Evolutionary conservation across 2,888 invertebrate species (phyloP), one percentile per base, ranked within the genome.

Genomic region (Nipponacmea schrenckii): DNA sequence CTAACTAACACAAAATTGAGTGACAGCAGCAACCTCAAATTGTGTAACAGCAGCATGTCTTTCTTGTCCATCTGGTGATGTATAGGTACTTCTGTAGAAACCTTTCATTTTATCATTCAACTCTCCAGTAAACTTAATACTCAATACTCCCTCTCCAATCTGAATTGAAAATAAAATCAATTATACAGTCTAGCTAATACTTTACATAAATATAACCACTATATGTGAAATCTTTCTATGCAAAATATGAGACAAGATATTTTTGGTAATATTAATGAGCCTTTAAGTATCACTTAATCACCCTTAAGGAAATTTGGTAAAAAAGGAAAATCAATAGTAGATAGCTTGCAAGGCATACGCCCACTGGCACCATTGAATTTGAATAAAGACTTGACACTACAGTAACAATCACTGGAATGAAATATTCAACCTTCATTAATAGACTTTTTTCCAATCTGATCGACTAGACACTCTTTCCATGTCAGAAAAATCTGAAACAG

Each of bases 91-190:
- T 68, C 96, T 93, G 90, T 97, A 97, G 79, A 97, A 93, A n/a
- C 97, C 97, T 89, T 94, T 95, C 94, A 97, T 95, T 89, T 95
- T 95, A 86, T 96, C 95, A 87, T 95, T 96, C 69, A 97, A 92
- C 85, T 93, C 93, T 12, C 96, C 96, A n/a, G 92, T 92, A 87
- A 96, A 97, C 74, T 92, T 91, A 82, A 96, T 91, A 73, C 90
- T 89, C 69, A 97, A 76, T 7, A 70, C 73, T 1, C 87, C 87
- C 45, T 72, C 70, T 3, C 88, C 88, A 62, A 77, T 79, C 88
- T 87, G 71, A 10, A 76, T 73, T 64, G 0, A 62, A 39, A 27
- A 44, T 17, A 20, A 62, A 15, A 26, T 10, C 31, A 1, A 8
- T 39, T 12, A 24, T 45, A 17, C 10, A 64, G 12, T 46, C 20